Evolutionary conservation across 2,797 vertebrate species (phyloP).

Genomic region (Phalanger gymnotis): DNA sequence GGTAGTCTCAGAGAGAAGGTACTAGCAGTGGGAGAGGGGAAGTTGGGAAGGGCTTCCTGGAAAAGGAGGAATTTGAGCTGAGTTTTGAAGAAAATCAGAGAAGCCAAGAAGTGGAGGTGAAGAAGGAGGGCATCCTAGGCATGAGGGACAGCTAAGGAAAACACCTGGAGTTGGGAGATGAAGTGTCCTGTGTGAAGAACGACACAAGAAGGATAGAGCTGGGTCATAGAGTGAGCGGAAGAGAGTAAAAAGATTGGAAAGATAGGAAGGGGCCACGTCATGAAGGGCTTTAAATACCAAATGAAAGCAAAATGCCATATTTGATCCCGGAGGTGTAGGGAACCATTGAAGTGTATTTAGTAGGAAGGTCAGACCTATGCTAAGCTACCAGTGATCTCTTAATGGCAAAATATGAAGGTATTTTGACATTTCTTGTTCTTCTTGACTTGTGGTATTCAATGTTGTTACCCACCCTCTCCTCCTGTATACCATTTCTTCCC

Average conservation of each 20-base stretch:
- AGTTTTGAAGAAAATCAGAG: neutral
- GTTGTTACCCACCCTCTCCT: neutral
- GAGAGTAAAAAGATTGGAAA: neutral
- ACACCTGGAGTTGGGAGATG: neutral
- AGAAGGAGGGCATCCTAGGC: neutral
- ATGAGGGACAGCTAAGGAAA: neutral
- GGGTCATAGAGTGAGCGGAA: neutral
- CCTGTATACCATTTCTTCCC: neutral
- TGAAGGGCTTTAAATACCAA: neutral
- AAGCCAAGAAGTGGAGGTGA: neutral
- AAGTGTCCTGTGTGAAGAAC: neutral
- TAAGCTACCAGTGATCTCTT: neutral
- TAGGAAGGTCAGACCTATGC: neutral
- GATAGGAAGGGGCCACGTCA: neutral
- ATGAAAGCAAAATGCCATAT: neutral
- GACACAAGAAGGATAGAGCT: neutral
- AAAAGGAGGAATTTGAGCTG: neutral
- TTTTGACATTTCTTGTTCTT: neutral
- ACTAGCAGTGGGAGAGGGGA: neutral
- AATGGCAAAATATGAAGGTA: neutral
- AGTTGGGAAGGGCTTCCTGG: neutral
- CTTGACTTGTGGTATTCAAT: neutral
- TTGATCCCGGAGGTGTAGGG: neutral
- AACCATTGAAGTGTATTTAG: neutral
- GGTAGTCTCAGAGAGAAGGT: neutral